A percentile compares a stretch with the other conserved stretches of the same genome.
phyloP scores from a whole-genome alignment of 2,888 invertebrate species.

The Platycheirus albimanus region DNA sequence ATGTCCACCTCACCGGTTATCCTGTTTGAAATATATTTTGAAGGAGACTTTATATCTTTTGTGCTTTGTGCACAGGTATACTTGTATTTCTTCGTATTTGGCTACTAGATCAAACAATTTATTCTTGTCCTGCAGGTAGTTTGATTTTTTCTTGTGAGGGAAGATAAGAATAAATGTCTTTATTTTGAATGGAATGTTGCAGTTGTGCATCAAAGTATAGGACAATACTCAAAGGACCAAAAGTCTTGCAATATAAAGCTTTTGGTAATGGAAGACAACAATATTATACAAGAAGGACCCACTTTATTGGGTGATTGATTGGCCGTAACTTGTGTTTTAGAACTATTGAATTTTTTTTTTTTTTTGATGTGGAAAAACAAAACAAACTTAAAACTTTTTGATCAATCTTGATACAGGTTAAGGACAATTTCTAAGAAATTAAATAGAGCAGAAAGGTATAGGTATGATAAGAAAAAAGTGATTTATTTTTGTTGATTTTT shows the following conservation, averaged over 20 bases:
- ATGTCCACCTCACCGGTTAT: conserved; percentile 47
- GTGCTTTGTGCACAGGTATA: conserved; percentile 22
- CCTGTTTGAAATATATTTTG: conserved; percentile 11
- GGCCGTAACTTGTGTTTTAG: conserved; percentile 37
- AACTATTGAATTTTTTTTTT: conserved; percentile 39
- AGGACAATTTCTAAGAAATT: no score
- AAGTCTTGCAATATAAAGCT: conserved; percentile 4
- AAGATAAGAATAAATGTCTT: conserved; percentile 54
- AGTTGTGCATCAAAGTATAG: not conserved
- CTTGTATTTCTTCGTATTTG: conserved; percentile 42
- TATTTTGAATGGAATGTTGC: conserved; percentile 2
- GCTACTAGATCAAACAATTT: conserved; percentile 42
- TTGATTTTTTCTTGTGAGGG: not conserved
- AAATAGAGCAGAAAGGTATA: conserved; percentile 25
- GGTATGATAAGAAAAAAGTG: conserved; percentile 6
- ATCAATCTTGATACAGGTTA: no score
- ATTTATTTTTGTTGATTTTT: not conserved
- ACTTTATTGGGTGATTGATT: conserved; percentile 53
- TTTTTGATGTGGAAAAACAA: conserved; percentile 7
- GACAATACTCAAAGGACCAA: conserved; percentile 3
- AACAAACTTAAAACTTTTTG: not conserved
- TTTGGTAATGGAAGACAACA: not conserved
- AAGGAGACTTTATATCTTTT: not conserved
- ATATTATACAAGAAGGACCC: not conserved
- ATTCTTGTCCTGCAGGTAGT: conserved; percentile 40